These are phyloP conservation scores for Diabrotica undecimpunctata DNA, from an alignment of 1,140 invertebrate species.

Conservation along the genomic window DNA sequence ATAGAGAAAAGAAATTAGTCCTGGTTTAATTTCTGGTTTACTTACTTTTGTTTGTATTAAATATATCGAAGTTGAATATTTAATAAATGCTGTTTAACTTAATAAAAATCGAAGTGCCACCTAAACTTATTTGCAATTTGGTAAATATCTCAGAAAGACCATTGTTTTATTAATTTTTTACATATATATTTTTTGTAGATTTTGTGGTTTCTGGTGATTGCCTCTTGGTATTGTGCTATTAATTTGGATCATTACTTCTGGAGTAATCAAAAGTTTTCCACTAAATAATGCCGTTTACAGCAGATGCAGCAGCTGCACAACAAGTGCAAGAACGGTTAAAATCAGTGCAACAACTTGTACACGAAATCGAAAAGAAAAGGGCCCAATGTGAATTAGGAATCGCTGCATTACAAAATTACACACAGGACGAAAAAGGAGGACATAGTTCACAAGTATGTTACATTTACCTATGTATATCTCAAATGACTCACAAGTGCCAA, in stretches of 20 bases:
- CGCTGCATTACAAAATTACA: conserved; percentile 72
- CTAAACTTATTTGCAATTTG: conserved; percentile 30
- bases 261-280: conserved; percentile 19
- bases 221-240: conserved; percentile 39
- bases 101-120: conserved; percentile 21
- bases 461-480: conserved; percentile 6
- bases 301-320: conserved; percentile 67
- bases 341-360: conserved; percentile 69
- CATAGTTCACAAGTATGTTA: conserved; percentile 54
- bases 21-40: too few species aligned
- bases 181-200: conserved; percentile 20
- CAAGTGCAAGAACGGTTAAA: conserved; percentile 81
- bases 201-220: conserved; percentile 25
- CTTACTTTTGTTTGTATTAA: too few species aligned
- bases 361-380: conserved; percentile 77
- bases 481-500: too few species aligned
- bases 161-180: too few species aligned
- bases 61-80: too few species aligned
- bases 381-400: conserved; percentile 74
- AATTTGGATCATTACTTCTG: conserved; percentile 28
- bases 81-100: conserved; percentile 29
- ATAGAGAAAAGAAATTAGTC: too few species aligned
- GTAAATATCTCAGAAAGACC: conserved; percentile 22
- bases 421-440: conserved; percentile 63
- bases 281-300: conserved; percentile 65